phyloP scores from a whole-genome alignment of 2,888 invertebrate species.

The Siphlonurus alternatus region DNA sequence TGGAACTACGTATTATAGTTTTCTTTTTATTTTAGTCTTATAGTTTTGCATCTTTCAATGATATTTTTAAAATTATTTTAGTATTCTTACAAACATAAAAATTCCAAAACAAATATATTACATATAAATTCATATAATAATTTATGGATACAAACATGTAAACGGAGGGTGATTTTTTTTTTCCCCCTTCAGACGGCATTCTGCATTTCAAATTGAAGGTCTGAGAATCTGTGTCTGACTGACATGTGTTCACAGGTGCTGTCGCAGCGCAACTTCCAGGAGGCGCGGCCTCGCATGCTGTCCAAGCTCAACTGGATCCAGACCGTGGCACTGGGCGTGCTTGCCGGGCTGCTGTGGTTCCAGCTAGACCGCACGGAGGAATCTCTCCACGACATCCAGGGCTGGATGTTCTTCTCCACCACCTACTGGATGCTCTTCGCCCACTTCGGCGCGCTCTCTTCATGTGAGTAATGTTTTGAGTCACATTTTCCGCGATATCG shows the following conservation, averaged over 20 bases:
- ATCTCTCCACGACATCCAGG: conserved; percentile 57
- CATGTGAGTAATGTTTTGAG: conserved; percentile 55
- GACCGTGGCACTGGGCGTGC: conserved; percentile 48
- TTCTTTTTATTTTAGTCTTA: too few species aligned
- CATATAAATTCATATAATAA: too few species aligned
- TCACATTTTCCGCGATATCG: conserved; percentile 2
- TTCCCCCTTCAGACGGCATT: too few species aligned
- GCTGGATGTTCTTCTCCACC: conserved; percentile 71
- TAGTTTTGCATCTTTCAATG: too few species aligned
- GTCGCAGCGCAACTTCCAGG: conserved; percentile 56
- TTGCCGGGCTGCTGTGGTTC: conserved; percentile 64
- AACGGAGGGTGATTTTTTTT: too few species aligned
- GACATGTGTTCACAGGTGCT: conserved; percentile 31
- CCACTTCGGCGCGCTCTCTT: conserved; percentile 57
- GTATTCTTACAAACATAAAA: too few species aligned
- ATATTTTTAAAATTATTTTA: too few species aligned
- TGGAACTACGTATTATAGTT: too few species aligned
- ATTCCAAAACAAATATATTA: too few species aligned
- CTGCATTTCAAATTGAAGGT: too few species aligned
- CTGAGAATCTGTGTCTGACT: too few species aligned
- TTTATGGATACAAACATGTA: too few species aligned
- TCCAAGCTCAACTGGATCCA: conserved; percentile 63
- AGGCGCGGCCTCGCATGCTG: conserved; percentile 55
- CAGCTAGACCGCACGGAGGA: conserved; percentile 57
- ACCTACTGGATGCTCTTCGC: conserved; percentile 72